Evolutionary conservation across 2,888 invertebrate genomes (phyloP).

Genomic region (Thera obeliscata): DNA sequence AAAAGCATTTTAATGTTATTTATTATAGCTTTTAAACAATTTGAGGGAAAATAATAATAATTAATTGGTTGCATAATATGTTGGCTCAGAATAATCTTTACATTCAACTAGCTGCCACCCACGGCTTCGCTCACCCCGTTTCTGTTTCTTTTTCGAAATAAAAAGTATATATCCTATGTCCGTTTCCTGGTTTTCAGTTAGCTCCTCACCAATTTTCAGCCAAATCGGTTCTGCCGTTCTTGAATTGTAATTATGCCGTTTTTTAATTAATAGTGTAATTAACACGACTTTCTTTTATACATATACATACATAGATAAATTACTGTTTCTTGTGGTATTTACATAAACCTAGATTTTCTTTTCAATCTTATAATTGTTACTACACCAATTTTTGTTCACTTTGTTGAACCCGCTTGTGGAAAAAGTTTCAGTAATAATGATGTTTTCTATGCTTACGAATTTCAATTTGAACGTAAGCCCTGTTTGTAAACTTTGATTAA

Average conservation of each 20-base stretch:
- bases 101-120: no score
- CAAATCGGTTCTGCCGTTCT: no score
- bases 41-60: conserved; percentile 46
- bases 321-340: not conserved
- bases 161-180: no score
- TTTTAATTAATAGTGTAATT: no score
- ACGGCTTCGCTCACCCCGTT: no score
- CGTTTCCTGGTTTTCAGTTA: no score
- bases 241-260: no score
- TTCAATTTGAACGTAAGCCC: conserved; percentile 42
- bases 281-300: no score
- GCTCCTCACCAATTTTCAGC: no score
- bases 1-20: conserved; percentile 52
- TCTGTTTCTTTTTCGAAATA: no score
- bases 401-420: not conserved
- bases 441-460: conserved; percentile 35
- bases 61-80: conserved; percentile 45
- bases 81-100: conserved; percentile 1
- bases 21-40: conserved; percentile 54
- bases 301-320: not conserved
- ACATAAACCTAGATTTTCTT: conserved; percentile 1
- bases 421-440: conserved; percentile 1
- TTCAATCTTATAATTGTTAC: not conserved
- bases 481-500: conserved; percentile 42
- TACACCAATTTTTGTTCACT: not conserved